Percentiles rank a stretch among this genome's conserved stretches.
Evolutionary conservation across 2,888 invertebrate genomes (phyloP).

Genomic region (Drosophila meridionalis): DNA sequence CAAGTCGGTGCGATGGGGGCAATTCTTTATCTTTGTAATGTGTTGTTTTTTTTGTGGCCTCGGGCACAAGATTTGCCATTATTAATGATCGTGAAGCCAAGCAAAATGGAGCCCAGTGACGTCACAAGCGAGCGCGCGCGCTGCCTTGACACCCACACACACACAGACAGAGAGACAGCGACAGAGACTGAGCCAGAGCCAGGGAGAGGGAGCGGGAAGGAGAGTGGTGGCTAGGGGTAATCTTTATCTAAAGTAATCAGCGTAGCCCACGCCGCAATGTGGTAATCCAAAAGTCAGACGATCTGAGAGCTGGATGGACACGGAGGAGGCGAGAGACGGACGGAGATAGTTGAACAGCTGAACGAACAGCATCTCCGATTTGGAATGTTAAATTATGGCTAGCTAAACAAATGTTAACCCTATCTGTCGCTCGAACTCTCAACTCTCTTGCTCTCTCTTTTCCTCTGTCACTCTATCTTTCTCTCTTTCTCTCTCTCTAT

Average conservation of each 20-base stretch:
- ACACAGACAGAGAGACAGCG: neutral
- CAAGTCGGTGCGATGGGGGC: conserved; percentile 2
- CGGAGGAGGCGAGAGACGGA: neutral
- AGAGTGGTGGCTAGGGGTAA: neutral
- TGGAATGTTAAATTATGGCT: conserved; percentile 44
- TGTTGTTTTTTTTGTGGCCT: conserved; percentile 37
- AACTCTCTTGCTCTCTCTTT: neutral
- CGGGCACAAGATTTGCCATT: conserved; percentile 53
- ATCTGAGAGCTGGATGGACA: neutral
- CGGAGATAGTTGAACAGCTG: neutral
- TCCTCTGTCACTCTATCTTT: neutral
- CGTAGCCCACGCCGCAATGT: conserved; percentile 56
- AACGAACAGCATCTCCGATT: conserved; percentile 33
- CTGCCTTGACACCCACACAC: conserved; percentile 38
- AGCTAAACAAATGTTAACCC: conserved; percentile 25
- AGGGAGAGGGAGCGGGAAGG: neutral
- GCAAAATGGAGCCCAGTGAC: conserved; percentile 57
- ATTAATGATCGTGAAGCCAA: conserved; percentile 60
- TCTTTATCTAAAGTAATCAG: conserved; percentile 64
- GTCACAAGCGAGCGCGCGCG: conserved; percentile 43
- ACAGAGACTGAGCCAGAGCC: too few species aligned
- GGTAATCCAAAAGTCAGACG: conserved; percentile 2
- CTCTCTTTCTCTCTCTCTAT: neutral
- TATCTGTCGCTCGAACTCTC: neutral
- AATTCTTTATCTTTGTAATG: neutral